Evolutionary conservation across 2,888 invertebrate genomes (phyloP).

Genomic region (Corythucha ciliata): DNA sequence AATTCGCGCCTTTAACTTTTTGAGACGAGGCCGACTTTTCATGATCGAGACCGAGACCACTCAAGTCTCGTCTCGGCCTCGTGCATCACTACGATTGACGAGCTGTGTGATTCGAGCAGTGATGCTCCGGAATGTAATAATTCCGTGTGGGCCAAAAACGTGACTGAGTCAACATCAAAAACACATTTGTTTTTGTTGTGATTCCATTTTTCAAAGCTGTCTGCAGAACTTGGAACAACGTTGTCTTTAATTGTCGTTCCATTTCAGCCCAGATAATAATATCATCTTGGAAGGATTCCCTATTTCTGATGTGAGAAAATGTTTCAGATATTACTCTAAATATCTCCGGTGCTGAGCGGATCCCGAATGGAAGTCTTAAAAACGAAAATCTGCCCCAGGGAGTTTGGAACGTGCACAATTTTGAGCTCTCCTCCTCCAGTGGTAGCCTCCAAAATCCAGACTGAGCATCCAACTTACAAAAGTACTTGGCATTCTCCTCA

Average conservation of each 20-base stretch:
- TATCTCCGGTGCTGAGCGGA: conserved; percentile 36
- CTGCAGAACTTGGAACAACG: conserved; percentile 21
- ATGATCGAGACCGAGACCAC: too few species aligned
- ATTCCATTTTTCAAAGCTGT: conserved; percentile 20
- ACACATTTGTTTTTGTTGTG: conserved; percentile 35
- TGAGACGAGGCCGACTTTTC: too few species aligned
- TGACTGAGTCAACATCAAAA: conserved; percentile 30
- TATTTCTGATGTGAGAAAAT: conserved; percentile 24
- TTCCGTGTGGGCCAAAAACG: conserved; percentile 36
- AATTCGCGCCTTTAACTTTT: too few species aligned
- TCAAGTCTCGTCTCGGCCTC: too few species aligned
- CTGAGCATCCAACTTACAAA: conserved; percentile 20
- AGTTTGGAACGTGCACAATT: conserved; percentile 19
- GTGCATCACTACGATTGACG: too few species aligned
- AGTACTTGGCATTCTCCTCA: conserved; percentile 11
- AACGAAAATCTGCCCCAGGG: conserved; percentile 34
- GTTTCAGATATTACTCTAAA: conserved; percentile 15
- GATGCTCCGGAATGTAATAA: too few species aligned
- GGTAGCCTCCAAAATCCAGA: conserved; percentile 23
- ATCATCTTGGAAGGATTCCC: conserved; percentile 27
- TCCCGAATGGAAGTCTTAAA: conserved; percentile 38
- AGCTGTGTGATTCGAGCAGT: too few species aligned
- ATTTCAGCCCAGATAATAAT: conserved; percentile 22
- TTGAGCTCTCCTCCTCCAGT: conserved; percentile 10
- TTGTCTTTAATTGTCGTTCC: conserved; percentile 12